Percentiles rank a stretch among this genome's conserved stretches.
Conservation (phyloP, 2,113 vertebrate genomes). For the Sebastes schlegelii region DNA sequence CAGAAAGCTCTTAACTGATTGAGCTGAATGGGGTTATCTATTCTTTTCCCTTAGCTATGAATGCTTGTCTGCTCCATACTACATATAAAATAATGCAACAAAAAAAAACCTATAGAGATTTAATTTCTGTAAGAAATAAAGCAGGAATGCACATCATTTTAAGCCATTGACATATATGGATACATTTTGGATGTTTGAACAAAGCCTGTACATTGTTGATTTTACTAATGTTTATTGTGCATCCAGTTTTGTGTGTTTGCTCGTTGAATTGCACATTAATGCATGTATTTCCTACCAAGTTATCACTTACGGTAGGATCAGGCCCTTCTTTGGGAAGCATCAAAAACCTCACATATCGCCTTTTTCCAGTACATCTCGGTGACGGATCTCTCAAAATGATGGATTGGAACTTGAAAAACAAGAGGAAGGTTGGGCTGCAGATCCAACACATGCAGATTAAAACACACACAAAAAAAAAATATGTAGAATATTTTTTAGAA, state of each 20-base stretch:
- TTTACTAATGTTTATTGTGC: constrained; percentile 65
- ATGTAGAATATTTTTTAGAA: constrained; percentile 1
- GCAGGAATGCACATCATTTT: constrained; percentile 44
- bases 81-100: constrained; percentile 33
- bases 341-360: neutral
- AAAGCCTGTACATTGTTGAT: constrained; percentile 59
- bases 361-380: neutral
- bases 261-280: constrained; percentile 71
- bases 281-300: constrained; percentile 51
- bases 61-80: constrained; percentile 44
- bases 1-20: constrained; percentile 56
- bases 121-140: constrained; percentile 51
- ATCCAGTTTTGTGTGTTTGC: constrained; percentile 64
- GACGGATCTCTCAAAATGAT: neutral
- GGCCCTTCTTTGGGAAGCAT: neutral
- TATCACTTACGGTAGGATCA: constrained; percentile 4
- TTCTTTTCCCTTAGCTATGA: constrained; percentile 41
- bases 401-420: constrained; percentile 13
- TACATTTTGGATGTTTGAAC: constrained; percentile 39
- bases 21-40: constrained; percentile 48
- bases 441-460: constrained; percentile 12
- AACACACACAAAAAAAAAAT: neutral
- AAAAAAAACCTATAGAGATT: constrained; percentile 13
- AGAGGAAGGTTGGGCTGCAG: neutral
- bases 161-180: constrained; percentile 33